Percentiles rank a stretch among this genome's conserved stretches.
Conservation (phyloP, 2,113 vertebrate species). For the Nycticorax nycticorax region DNA sequence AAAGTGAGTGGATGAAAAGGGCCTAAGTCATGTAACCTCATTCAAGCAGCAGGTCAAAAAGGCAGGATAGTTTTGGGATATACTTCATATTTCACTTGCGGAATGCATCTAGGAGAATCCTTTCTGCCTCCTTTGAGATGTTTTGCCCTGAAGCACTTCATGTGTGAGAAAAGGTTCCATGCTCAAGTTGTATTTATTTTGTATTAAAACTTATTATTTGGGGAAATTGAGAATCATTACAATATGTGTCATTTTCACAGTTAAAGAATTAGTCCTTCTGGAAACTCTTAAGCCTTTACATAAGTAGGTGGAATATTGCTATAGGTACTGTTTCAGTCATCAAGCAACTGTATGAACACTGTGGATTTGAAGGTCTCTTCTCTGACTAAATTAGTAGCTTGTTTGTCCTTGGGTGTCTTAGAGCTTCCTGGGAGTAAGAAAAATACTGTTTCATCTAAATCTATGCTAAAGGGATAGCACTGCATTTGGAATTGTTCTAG, state of each 20-base stretch:
- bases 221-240: background rate
- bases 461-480: background rate
- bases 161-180: background rate
- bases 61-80: background rate
- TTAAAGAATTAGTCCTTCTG: background rate
- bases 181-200: background rate
- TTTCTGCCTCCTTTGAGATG: background rate
- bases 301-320: background rate
- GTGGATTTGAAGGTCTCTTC: background rate
- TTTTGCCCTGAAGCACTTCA: background rate
- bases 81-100: background rate
- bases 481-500: background rate
- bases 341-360: background rate
- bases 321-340: background rate
- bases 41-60: background rate
- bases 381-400: background rate
- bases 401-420: background rate
- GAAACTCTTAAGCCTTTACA: background rate
- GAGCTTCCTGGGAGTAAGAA: background rate
- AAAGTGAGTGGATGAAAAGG: background rate
- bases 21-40: background rate
- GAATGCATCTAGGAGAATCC: background rate
- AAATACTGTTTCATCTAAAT: background rate
- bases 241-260: background rate
- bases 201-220: background rate